Conservation (phyloP, 64 coral and sea anemone genomes). For the Montipora efflorescens region DNA sequence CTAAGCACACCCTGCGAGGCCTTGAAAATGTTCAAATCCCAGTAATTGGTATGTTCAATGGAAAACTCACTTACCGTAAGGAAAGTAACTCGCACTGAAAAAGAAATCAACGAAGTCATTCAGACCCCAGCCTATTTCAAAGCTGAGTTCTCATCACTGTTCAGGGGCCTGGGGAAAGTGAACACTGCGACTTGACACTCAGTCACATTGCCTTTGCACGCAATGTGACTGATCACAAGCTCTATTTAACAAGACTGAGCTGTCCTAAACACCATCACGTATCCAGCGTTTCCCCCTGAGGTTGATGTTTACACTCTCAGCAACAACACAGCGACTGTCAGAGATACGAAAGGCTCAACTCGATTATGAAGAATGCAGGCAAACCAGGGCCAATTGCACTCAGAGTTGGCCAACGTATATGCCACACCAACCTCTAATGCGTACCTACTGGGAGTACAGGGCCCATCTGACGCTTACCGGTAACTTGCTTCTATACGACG, state of each 20-base stretch:
- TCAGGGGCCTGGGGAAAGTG: slow-evolving; percentile 1
- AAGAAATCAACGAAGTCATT: slow-evolving; percentile 42
- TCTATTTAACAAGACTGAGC: not conserved
- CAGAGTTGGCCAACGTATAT: slow-evolving; percentile 62
- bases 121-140: not conserved
- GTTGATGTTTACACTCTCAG: slow-evolving; percentile 1
- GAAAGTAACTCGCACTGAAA: not conserved
- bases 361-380: slow-evolving; percentile 42
- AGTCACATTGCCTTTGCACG: slow-evolving; percentile 51
- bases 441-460: not conserved
- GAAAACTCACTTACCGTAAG: slow-evolving; percentile 31
- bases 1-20: slow-evolving; percentile 50
- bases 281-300: not conserved
- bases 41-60: slow-evolving; percentile 65
- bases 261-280: not conserved
- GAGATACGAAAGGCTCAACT: slow-evolving; percentile 62
- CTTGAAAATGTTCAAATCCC: slow-evolving; percentile 69
- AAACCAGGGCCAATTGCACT: slow-evolving; percentile 37
- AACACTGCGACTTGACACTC: slow-evolving; percentile 54
- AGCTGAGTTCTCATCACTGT: slow-evolving; percentile 43
- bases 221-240: not conserved
- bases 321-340: slow-evolving; percentile 40
- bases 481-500: slow-evolving; percentile 48
- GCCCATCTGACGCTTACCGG: slow-evolving; percentile 15
- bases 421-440: slow-evolving; percentile 20